These are phyloP conservation scores for Siniperca knerii DNA, from an alignment of 2,113 vertebrate genomes.

Conservation along the genomic window DNA sequence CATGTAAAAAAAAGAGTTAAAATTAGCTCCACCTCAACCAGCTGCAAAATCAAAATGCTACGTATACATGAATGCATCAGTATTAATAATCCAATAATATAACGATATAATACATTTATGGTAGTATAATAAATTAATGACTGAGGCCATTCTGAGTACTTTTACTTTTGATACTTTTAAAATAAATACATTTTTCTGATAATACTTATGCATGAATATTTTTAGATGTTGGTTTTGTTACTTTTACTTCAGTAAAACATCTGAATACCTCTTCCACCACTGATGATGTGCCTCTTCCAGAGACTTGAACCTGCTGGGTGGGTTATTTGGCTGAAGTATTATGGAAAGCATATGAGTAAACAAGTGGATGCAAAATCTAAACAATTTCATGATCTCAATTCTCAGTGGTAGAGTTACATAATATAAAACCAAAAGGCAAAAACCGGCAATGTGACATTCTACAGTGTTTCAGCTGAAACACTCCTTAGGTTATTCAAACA, in stretches of 20 bases:
- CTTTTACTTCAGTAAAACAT: not conserved
- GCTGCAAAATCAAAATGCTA: not conserved
- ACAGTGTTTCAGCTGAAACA: not conserved
- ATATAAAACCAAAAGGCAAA: not conserved
- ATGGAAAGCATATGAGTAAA: not conserved
- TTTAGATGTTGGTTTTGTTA: not conserved
- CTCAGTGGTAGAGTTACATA: conserved; percentile 12
- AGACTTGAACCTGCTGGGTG: not conserved
- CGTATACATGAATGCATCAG: not conserved
- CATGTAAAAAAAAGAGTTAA: not conserved
- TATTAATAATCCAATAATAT: not conserved
- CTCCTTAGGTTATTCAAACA: conserved; percentile 3
- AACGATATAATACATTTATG: no score
- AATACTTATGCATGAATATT: no score
- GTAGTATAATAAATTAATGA: no score
- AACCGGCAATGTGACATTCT: not conserved
- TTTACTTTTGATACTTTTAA: no score
- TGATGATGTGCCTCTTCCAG: not conserved
- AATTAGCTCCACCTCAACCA: not conserved
- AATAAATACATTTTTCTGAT: no score
- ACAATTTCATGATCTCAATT: not conserved
- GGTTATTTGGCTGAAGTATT: not conserved
- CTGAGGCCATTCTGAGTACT: no score
- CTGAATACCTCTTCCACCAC: not conserved
- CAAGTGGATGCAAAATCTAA: not conserved